Evolutionary conservation across 2,113 vertebrate species (phyloP).

Genomic region (Oreochromis aureus): DNA sequence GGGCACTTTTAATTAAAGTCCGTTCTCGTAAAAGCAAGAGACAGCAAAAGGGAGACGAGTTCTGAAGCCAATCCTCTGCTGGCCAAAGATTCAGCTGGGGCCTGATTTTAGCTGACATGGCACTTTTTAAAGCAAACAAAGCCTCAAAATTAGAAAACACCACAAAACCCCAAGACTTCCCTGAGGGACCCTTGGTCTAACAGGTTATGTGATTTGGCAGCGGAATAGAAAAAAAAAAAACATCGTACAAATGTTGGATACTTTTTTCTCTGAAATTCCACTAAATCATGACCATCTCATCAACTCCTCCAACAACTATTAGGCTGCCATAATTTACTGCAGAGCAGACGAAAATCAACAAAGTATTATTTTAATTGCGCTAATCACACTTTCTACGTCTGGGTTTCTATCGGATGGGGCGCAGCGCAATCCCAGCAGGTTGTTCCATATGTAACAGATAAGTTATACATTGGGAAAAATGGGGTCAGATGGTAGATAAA

Average conservation of each 20-base stretch:
- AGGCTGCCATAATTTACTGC: background rate
- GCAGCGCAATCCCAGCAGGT: slow-evolving; percentile 6
- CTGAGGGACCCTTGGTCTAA: background rate
- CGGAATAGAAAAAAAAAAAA: slow-evolving; percentile 6
- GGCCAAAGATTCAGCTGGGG: background rate
- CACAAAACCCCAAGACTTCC: slow-evolving; percentile 30
- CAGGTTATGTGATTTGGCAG: slow-evolving; percentile 52
- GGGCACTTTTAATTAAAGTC: slow-evolving; percentile 68
- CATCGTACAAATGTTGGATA: background rate
- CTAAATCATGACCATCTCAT: background rate
- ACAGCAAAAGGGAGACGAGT: slow-evolving; percentile 12
- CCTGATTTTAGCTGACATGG: background rate
- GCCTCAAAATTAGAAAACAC: slow-evolving; percentile 27
- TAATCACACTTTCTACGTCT: background rate
- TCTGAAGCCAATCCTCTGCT: slow-evolving; percentile 4
- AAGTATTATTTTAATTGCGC: background rate
- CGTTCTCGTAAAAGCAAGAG: slow-evolving; percentile 32
- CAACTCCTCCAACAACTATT: background rate
- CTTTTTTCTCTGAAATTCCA: slow-evolving; percentile 1
- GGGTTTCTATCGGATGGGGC: background rate
- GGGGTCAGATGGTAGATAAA: slow-evolving; percentile 59
- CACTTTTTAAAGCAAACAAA: slow-evolving; percentile 31
- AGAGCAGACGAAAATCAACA: slow-evolving; percentile 6
- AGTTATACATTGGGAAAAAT: slow-evolving; percentile 15
- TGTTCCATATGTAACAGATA: slow-evolving; percentile 23